Conservation (phyloP, 2,113 vertebrate genomes). For the Boleophthalmus pectinirostris region DNA sequence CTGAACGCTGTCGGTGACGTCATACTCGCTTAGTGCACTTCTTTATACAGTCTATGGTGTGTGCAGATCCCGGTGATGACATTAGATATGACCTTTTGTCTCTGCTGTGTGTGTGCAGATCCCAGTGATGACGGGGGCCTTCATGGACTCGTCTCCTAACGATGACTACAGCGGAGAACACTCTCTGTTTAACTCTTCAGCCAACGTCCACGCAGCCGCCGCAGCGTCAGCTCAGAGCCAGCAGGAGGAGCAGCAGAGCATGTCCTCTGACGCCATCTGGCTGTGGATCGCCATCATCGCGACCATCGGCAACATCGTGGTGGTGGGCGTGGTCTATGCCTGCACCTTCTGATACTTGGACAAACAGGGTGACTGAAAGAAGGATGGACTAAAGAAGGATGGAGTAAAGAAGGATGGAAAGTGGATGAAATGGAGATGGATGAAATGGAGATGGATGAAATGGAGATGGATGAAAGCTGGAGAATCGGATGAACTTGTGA, state of each 20-base stretch:
- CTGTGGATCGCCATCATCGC: slow-evolving; percentile 98
- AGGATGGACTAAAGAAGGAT: background rate
- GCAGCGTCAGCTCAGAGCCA: slow-evolving; percentile 79
- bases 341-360: slow-evolving; percentile 88
- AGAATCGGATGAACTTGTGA: background rate
- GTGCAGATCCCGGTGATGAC: too few relatives aligned
- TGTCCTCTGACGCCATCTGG: slow-evolving; percentile 94
- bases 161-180: slow-evolving; percentile 96
- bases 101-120: slow-evolving; percentile 84
- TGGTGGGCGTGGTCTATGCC: slow-evolving; percentile 95
- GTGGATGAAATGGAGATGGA: too few relatives aligned
- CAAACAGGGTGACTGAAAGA: slow-evolving; percentile 11
- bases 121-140: slow-evolving; percentile 96
- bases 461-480: too few relatives aligned
- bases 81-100: too few relatives aligned
- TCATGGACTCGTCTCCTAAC: slow-evolving; percentile 96
- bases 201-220: slow-evolving; percentile 83
- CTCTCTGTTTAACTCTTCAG: slow-evolving; percentile 95
- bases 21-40: too few relatives aligned
- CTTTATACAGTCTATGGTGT: too few relatives aligned
- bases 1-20: too few relatives aligned
- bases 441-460: background rate
- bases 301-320: slow-evolving; percentile 97
- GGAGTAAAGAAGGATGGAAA: too few relatives aligned
- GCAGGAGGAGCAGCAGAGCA: slow-evolving; percentile 83